These are phyloP conservation scores for Anastrepha obliqua DNA, from an alignment of 1,140 invertebrate species.

Conservation along the genomic window DNA sequence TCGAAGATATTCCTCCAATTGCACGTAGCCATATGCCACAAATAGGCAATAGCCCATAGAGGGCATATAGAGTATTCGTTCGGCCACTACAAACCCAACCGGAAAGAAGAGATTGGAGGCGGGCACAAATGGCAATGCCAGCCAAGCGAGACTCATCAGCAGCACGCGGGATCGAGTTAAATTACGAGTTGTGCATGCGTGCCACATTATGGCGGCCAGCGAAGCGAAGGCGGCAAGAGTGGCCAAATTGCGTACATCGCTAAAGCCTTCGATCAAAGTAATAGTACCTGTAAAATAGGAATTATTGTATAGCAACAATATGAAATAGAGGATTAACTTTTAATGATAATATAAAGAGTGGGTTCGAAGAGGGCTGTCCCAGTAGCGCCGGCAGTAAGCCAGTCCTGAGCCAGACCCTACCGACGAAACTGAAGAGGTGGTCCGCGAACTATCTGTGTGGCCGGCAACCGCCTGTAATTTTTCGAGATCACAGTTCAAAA, in stretches of 20 bases:
- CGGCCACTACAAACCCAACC: constrained; percentile 97
- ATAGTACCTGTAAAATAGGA: constrained; percentile 81
- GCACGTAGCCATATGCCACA: constrained; percentile 85
- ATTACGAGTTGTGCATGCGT: constrained; percentile 65
- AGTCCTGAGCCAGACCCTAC: too few species aligned
- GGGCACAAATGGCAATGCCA: constrained; percentile 94
- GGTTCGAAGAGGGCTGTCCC: too few species aligned
- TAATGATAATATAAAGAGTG: too few species aligned
- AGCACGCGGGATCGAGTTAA: constrained; percentile 80
- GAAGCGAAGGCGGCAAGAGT: constrained; percentile 84
- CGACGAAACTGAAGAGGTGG: too few species aligned
- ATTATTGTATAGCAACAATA: neutral
- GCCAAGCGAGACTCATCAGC: constrained; percentile 89
- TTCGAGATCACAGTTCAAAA: too few species aligned
- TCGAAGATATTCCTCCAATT: constrained; percentile 63
- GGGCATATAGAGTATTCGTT: constrained; percentile 96
- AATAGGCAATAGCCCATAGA: constrained; percentile 98
- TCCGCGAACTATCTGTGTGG: too few species aligned
- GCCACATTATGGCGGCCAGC: constrained; percentile 75
- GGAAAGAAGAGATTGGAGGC: constrained; percentile 98
- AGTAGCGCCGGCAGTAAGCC: too few species aligned
- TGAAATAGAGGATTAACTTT: too few species aligned
- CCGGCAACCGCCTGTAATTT: too few species aligned
- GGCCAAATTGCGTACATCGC: constrained; percentile 89
- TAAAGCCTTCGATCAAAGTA: constrained; percentile 86